Conservation (phyloP, 2,888 invertebrate genomes). For the Apamea sordens region DNA sequence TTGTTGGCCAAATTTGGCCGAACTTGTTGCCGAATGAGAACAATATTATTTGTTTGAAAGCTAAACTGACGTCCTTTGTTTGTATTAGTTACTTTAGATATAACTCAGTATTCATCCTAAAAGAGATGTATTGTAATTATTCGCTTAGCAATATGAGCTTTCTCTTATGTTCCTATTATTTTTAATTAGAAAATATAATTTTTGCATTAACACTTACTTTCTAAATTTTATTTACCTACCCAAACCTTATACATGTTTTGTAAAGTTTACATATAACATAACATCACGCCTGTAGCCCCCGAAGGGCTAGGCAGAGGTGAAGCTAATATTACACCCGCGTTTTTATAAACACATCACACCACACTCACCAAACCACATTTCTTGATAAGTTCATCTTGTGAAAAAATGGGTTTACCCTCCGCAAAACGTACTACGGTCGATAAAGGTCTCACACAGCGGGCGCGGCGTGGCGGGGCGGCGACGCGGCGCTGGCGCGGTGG, state of each 20-base stretch:
- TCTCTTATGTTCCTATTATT: constrained; percentile 62
- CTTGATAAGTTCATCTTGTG: not conserved
- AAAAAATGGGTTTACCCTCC: constrained; percentile 6
- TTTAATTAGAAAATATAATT: constrained; percentile 45
- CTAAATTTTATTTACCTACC: constrained; percentile 22
- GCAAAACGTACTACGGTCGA: constrained; percentile 2
- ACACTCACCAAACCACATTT: not conserved
- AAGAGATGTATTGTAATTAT: constrained; percentile 48
- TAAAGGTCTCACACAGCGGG: no score
- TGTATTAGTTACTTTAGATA: constrained; percentile 49
- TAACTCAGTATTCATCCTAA: constrained; percentile 63
- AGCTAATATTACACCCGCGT: not conserved
- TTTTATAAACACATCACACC: not conserved
- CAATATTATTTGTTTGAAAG: constrained; percentile 22
- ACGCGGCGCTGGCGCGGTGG: no score
- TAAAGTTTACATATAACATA: not conserved
- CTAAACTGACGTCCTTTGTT: constrained; percentile 55
- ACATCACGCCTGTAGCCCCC: no score
- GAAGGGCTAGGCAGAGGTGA: not conserved
- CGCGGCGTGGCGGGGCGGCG: no score
- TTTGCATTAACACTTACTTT: constrained; percentile 4
- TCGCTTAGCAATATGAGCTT: constrained; percentile 43
- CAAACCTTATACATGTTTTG: not conserved
- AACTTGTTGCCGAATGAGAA: constrained; percentile 13
- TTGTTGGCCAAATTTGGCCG: constrained; percentile 15